These are phyloP conservation scores for Dascyllus trimaculatus DNA, from an alignment of 2,113 vertebrate species.

Conservation along the genomic window DNA sequence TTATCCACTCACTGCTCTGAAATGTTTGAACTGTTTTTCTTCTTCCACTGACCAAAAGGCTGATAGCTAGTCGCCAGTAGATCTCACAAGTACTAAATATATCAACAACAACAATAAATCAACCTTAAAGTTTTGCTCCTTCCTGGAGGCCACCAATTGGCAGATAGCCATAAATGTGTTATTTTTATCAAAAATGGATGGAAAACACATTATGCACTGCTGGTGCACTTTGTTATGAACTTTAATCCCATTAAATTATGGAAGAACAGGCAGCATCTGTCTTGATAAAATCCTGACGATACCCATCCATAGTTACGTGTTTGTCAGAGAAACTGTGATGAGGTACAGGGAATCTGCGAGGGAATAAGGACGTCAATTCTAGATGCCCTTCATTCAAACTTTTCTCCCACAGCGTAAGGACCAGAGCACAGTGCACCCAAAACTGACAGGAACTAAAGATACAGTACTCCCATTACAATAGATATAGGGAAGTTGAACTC, in stretches of 20 bases:
- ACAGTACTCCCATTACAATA: background rate
- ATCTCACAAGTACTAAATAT: too few species aligned
- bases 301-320: background rate
- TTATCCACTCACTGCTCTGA: too few species aligned
- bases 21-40: too few species aligned
- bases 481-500: background rate
- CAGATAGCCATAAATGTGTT: background rate
- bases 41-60: too few species aligned
- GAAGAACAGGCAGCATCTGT: background rate
- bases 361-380: constrained; percentile 34
- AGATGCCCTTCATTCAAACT: constrained; percentile 61
- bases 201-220: background rate
- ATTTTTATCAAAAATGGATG: background rate
- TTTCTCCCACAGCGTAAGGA: constrained; percentile 46
- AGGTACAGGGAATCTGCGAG: constrained; percentile 19
- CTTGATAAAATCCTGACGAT: background rate
- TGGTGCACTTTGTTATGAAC: background rate
- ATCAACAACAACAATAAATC: background rate
- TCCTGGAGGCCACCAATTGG: background rate
- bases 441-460: constrained; percentile 15
- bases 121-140: background rate
- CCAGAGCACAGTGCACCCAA: constrained; percentile 66
- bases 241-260: background rate
- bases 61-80: too few species aligned
- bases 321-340: constrained; percentile 2